Percentiles rank a stretch among this genome's conserved stretches.
These are phyloP conservation scores for Chrysolina haemoptera DNA, from an alignment of 2,888 invertebrate genomes.

Conservation along the genomic window DNA sequence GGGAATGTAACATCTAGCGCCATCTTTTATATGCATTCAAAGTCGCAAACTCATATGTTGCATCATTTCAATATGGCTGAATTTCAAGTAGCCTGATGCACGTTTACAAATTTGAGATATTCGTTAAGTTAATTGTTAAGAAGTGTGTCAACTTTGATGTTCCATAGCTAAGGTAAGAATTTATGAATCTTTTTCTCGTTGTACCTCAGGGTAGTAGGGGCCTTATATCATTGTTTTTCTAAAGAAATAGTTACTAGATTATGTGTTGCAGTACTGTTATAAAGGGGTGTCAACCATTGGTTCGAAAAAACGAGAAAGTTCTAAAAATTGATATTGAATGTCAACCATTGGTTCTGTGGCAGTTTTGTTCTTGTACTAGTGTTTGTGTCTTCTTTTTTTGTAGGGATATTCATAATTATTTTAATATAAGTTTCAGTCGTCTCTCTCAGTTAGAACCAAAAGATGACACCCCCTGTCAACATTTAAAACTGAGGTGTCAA, in stretches of 20 bases:
- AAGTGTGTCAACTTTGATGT: too few relatives aligned
- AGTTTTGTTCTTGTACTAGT: not conserved
- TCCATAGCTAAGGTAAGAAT: not conserved
- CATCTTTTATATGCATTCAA: not conserved
- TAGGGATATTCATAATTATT: not conserved
- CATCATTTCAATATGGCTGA: constrained; percentile 1
- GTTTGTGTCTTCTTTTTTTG: not conserved
- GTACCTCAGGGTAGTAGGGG: not conserved
- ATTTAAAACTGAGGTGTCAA: constrained; percentile 23
- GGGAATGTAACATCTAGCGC: not conserved
- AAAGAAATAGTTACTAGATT: not conserved
- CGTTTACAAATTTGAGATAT: constrained; percentile 1
- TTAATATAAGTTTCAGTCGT: constrained; percentile 6
- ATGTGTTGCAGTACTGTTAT: not conserved
- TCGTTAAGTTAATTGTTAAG: not conserved
- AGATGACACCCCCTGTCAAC: constrained; percentile 20
- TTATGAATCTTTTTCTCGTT: not conserved
- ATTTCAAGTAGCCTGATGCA: not conserved
- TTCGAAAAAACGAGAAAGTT: constrained; percentile 1
- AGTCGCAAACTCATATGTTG: not conserved
- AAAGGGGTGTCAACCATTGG: constrained; percentile 1
- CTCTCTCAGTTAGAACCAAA: constrained; percentile 1
- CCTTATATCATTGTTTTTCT: constrained; percentile 5
- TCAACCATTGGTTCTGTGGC: constrained; percentile 1
- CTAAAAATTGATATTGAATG: not conserved